phyloP scores from a whole-genome alignment of 2,888 invertebrate genomes.

The Dysmachus trigonus region DNA sequence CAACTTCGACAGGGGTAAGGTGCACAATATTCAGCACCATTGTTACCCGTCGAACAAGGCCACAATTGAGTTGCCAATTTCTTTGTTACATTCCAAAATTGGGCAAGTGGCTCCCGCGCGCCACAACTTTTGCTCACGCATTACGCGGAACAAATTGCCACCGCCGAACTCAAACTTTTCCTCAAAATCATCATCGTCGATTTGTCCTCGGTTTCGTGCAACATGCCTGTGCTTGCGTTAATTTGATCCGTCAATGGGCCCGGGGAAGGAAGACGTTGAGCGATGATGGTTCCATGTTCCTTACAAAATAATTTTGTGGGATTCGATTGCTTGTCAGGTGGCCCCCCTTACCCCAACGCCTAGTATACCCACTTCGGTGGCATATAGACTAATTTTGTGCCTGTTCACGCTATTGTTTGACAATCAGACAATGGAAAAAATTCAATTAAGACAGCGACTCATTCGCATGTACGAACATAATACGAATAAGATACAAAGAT shows the following conservation, averaged over 20 bases:
- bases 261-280: background rate
- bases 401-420: background rate
- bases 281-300: background rate
- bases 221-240: background rate
- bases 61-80: background rate
- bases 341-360: background rate
- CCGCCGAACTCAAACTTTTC: background rate
- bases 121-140: background rate
- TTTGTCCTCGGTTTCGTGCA: background rate
- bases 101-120: background rate
- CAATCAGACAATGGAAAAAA: background rate
- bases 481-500: background rate
- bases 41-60: background rate
- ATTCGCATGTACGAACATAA: background rate
- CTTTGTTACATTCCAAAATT: background rate
- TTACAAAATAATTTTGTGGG: background rate
- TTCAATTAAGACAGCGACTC: background rate
- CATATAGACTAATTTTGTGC: background rate
- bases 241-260: background rate
- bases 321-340: background rate
- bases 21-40: background rate
- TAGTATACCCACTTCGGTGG: background rate
- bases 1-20: background rate
- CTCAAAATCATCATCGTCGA: background rate
- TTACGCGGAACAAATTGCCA: background rate